These are phyloP conservation scores for Pluvialis apricaria DNA, from an alignment of 2,113 vertebrate species.

Conservation along the genomic window DNA sequence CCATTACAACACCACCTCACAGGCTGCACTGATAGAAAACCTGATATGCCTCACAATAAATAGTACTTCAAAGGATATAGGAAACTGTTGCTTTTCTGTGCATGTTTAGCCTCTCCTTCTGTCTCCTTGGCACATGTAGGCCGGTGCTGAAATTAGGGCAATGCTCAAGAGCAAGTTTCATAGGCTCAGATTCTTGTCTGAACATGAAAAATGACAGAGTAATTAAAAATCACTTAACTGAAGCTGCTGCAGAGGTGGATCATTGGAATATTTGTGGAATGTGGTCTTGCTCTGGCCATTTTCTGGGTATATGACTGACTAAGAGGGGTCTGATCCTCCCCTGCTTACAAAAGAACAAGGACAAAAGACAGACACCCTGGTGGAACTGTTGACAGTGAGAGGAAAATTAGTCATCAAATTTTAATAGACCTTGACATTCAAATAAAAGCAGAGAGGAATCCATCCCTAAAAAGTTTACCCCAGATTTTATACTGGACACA, in stretches of 20 bases:
- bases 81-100: background rate
- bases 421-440: background rate
- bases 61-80: background rate
- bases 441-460: background rate
- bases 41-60: background rate
- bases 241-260: background rate
- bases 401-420: background rate
- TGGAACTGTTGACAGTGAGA: background rate
- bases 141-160: background rate
- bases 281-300: background rate
- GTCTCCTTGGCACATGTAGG: background rate
- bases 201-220: conserved; percentile 16
- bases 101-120: background rate
- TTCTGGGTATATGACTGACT: background rate
- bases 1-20: background rate
- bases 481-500: background rate
- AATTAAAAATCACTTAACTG: conserved; percentile 46
- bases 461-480: background rate
- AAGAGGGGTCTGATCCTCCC: background rate
- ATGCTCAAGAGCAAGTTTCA: background rate
- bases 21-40: background rate
- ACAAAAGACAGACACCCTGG: background rate
- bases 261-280: background rate
- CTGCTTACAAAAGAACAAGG: background rate
- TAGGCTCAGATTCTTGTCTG: conserved; percentile 13